Percentiles rank a stretch among this genome's conserved stretches.
These are phyloP conservation scores for Morpho deidamia DNA, from an alignment of 2,888 invertebrate species.

Conservation along the genomic window DNA sequence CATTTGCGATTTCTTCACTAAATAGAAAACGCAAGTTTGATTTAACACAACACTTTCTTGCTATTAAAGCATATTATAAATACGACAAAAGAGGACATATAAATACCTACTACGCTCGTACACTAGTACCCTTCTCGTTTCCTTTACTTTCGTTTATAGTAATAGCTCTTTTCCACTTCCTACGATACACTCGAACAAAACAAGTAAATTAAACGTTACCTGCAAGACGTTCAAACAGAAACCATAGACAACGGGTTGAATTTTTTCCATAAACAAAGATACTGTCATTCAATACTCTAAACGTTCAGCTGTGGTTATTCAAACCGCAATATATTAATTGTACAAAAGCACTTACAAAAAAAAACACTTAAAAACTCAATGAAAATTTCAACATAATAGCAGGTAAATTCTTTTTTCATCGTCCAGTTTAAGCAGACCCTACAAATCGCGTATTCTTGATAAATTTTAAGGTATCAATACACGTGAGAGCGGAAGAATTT, in stretches of 20 bases:
- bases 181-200: slow-evolving; percentile 3
- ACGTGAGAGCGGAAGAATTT: background rate
- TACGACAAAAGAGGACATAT: background rate
- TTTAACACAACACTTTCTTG: too few relatives aligned
- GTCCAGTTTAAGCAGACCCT: slow-evolving; percentile 30
- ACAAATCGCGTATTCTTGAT: slow-evolving; percentile 16
- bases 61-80: background rate
- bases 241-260: slow-evolving; percentile 18
- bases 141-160: background rate
- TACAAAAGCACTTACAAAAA: slow-evolving; percentile 35
- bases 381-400: slow-evolving; percentile 50
- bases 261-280: slow-evolving; percentile 35
- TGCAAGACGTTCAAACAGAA: background rate
- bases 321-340: slow-evolving; percentile 56
- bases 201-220: background rate
- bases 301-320: slow-evolving; percentile 46
- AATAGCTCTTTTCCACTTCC: background rate
- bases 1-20: too few relatives aligned
- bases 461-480: slow-evolving; percentile 1
- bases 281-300: slow-evolving; percentile 49
- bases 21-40: too few relatives aligned
- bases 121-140: background rate
- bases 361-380: slow-evolving; percentile 43
- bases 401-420: slow-evolving; percentile 37
- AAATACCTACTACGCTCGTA: too few relatives aligned